Evolutionary conservation across 2,888 invertebrate genomes (phyloP), one percentile per base, ranked within the genome.

Genomic region (Phalera bucephala): DNA sequence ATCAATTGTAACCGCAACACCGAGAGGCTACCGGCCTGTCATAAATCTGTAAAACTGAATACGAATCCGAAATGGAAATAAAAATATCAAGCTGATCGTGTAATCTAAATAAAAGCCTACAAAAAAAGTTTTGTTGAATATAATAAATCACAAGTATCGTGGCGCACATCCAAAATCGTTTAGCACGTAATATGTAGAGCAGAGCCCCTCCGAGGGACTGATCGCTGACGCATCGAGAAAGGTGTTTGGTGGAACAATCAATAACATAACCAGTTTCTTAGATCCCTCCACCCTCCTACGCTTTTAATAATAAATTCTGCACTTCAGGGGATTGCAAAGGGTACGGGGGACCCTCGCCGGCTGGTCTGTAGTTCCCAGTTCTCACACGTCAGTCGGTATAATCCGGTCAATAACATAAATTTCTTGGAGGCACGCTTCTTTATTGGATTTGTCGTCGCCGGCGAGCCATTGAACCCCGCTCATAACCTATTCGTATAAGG

Each of bases 321-420:
- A 45, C 50, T 63, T 63, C 54, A 53, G 55, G 50, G 46, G 42
- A 34, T 47, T 45, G 45, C 43, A 45, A 51, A 49, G 48, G 58
- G 60, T 58, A 56, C 51, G 47, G 52, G 53, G 53, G 81, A 38
- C 76, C 84, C 68, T 7, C 13, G 13, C 59, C 52, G 27, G 30
- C 55, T 82, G 80, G 85, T 57, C 55, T 57, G 55, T 58, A 64
- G 55, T 29, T 19, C 19, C 61, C 67, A 64, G 68, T 67, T 74
- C 73, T 78, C 74, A 65, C 79, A 79, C 79, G 83, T 84, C 84
- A 82, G 69, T 75, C 70, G 66, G 64, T 71, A 83, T 84, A 86
- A 84, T 81, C 79, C 80, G 84, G 82, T 82, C 83, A 85, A 83
- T 85, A 84, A 83, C 83, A 85, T 85, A 85, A 82, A 84, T 84